phyloP scores from a whole-genome alignment of 2,797 vertebrate species.

The Hafferia zeledoni region DNA sequence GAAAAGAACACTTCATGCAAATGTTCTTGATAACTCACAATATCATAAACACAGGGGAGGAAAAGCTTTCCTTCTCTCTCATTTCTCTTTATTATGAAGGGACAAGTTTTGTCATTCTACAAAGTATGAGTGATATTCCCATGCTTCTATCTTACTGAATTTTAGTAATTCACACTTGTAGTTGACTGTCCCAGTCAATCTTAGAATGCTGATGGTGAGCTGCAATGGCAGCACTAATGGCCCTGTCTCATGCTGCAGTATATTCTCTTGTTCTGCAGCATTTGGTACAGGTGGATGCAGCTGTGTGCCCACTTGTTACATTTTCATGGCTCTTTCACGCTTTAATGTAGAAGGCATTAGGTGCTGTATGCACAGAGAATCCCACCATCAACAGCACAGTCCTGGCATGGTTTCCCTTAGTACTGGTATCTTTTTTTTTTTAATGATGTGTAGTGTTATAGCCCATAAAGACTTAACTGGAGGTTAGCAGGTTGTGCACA shows the following conservation, averaged over 20 bases:
- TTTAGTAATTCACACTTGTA: not conserved
- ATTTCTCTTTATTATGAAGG: not conserved
- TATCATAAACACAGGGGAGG: not conserved
- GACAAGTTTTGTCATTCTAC: not conserved
- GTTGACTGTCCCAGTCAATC: not conserved
- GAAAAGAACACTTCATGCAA: conserved; percentile 9
- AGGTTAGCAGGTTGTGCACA: not conserved
- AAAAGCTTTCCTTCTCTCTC: not conserved
- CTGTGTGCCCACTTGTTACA: not conserved
- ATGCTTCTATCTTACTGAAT: not conserved
- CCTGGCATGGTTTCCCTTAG: not conserved
- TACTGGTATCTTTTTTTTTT: not conserved
- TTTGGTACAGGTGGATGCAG: not conserved
- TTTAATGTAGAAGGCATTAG: not conserved
- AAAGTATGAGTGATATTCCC: not conserved
- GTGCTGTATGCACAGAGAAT: not conserved
- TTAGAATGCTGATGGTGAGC: not conserved
- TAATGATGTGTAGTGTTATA: not conserved
- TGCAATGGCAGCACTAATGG: not conserved
- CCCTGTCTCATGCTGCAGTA: not conserved
- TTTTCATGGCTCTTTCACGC: not conserved
- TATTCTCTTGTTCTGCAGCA: not conserved
- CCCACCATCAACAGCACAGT: not conserved
- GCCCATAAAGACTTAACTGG: not conserved
- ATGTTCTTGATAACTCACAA: not conserved